These are phyloP conservation scores for Parauchenoglanis punctatus DNA, from an alignment of 2,797 vertebrate species.

Conservation along the genomic window DNA sequence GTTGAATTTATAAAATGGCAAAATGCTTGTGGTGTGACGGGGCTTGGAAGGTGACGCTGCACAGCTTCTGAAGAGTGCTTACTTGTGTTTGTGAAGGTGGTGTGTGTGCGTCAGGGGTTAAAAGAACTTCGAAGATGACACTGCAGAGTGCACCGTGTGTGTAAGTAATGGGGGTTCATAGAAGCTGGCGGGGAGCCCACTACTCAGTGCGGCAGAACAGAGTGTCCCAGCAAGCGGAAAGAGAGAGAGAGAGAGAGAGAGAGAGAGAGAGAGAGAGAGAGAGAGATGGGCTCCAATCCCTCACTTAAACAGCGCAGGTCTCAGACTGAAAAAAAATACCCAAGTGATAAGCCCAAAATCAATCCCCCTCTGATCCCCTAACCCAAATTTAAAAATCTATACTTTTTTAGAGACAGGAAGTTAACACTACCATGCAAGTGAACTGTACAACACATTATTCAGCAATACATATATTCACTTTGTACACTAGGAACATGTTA, in stretches of 20 bases:
- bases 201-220: constrained; percentile 47
- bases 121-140: constrained; percentile 40
- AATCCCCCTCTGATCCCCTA: neutral
- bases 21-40: neutral
- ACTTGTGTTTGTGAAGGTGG: neutral
- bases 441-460: neutral
- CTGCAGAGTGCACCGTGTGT: constrained; percentile 32
- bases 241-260: constrained; percentile 31
- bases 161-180: constrained; percentile 46
- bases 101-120: constrained; percentile 19
- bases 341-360: constrained; percentile 1
- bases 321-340: constrained; percentile 16
- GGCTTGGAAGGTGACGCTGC: neutral
- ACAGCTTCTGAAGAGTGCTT: neutral
- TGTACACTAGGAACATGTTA: neutral
- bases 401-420: neutral
- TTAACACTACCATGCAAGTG: neutral
- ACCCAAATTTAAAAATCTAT: neutral
- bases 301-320: neutral
- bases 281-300: neutral
- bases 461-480: neutral
- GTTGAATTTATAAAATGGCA: neutral
- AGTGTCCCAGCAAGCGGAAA: constrained; percentile 35
- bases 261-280: constrained; percentile 28
- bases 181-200: constrained; percentile 43